Evolutionary conservation across 2,797 vertebrate genomes (phyloP), one percentile per base, ranked within the genome.

Genomic region (Botia almorhae): DNA sequence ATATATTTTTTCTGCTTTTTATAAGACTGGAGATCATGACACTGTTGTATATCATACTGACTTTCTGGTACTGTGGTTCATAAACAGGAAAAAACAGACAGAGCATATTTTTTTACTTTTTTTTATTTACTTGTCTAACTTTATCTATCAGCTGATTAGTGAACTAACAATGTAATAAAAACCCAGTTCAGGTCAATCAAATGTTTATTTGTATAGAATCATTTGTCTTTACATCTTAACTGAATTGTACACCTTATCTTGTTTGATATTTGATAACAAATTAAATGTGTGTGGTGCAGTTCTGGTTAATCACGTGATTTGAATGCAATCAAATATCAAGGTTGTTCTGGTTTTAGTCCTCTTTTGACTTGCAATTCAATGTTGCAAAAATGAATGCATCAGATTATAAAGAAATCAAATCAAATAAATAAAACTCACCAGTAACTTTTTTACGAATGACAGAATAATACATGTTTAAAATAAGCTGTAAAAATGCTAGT

Each of bases 151-250:
- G 7, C 58, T 50, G 26, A 74, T 74, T 1, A 55, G 64, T 76
- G 26, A 21, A 64, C 60, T 53, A 67, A 39, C 63, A 55, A 13
- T 53, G 61, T 55, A 29, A 2, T 29, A 1, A 67, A 67, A 76
- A 36, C 19, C 13, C 13, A 26, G 48, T 19, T 39, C 29, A 67
- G 36, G 26, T 67, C 53, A 55, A 65, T 76, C 2, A 23, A 76
- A 39, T 10, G 29, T 3, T 8, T 23, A 3, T 60, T 73, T 73
- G n/a, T 13, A 58, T 23, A 33, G 16, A 16, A 7, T 65, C 4
- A 0, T 76, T 67, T 67, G n/a, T 76, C 61, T 67, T 39, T 14
- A n/a, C 55, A 46, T 58, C 70, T 19, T 58, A 36, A 75, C 60
- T 16, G 26, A 55, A 53, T 76, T 55, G n/a, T 29, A 29, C 29